Evolutionary conservation across 2,113 vertebrate species (phyloP).

Genomic region (Ammodytes marinus): DNA sequence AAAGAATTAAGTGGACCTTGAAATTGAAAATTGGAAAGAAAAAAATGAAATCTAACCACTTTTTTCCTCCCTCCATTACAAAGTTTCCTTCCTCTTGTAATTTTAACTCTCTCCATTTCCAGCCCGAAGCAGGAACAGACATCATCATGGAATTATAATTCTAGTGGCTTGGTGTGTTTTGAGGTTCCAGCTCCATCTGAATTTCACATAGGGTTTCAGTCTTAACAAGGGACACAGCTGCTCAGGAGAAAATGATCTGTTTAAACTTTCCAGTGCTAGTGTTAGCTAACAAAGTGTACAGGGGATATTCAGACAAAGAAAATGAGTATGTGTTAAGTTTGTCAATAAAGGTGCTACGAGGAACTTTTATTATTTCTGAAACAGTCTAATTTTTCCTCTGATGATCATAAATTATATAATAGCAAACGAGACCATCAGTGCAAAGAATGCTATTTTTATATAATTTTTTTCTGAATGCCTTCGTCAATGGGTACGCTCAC

Average conservation of each 20-base stretch:
- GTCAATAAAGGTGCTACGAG: conserved; percentile 30
- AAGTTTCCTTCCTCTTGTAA: conserved; percentile 63
- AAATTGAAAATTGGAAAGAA: conserved; percentile 95
- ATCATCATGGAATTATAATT: conserved; percentile 56
- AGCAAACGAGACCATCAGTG: too few species aligned
- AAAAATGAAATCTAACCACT: conserved; percentile 82
- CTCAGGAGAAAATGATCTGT: conserved; percentile 40
- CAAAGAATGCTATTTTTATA: too few species aligned
- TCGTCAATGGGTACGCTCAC: too few species aligned
- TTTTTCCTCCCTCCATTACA: conserved; percentile 61
- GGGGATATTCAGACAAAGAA: conserved; percentile 47
- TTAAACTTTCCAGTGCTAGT: conserved; percentile 37
- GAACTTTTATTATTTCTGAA: too few species aligned
- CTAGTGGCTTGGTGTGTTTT: conserved; percentile 25
- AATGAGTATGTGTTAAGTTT: conserved; percentile 45
- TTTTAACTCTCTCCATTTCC: conserved; percentile 34
- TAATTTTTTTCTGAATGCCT: too few species aligned
- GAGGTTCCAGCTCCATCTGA: conserved; percentile 46
- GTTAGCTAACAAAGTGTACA: conserved; percentile 59
- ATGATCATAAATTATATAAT: too few species aligned
- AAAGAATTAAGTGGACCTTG: conserved; percentile 98
- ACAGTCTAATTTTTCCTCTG: too few species aligned
- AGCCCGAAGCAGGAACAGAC: conserved; percentile 55
- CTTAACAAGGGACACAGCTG: conserved; percentile 35
- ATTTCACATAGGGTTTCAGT: conserved; percentile 21